Conservation (phyloP, 2,797 vertebrate genomes). For the Myotis myotis region DNA sequence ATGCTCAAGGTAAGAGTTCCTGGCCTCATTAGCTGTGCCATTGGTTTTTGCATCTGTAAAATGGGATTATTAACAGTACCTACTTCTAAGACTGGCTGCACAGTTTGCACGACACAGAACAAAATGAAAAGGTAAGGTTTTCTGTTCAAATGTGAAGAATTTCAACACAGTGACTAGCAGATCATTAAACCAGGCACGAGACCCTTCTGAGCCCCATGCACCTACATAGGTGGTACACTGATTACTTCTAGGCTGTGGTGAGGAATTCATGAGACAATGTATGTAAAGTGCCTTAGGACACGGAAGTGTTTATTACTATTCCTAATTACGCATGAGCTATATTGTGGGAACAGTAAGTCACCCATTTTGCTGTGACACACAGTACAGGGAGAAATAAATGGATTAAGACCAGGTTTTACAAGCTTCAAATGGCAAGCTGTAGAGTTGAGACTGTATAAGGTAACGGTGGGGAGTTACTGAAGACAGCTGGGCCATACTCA, state of each 20-base stretch:
- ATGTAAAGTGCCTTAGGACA: not conserved
- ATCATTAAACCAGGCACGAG: not conserved
- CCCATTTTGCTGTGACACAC: not conserved
- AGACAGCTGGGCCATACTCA: not conserved
- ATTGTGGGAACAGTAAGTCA: not conserved
- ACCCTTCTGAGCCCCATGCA: fast-evolving
- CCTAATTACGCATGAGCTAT: not conserved
- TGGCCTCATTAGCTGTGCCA: not conserved
- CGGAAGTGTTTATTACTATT: not conserved
- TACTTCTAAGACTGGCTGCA: not conserved
- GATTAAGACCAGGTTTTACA: not conserved
- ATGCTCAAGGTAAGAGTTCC: not conserved
- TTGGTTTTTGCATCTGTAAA: not conserved
- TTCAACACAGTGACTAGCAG: not conserved
- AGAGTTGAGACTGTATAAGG: not conserved
- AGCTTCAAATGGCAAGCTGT: not conserved
- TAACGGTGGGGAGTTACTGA: not conserved
- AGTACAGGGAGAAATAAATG: not conserved
- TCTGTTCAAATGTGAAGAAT: not conserved
- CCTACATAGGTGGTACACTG: fast-evolving
- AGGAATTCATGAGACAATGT: not conserved
- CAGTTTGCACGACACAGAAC: not conserved
- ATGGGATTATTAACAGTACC: not conserved
- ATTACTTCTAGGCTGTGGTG: not conserved
- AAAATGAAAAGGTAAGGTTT: not conserved